Conservation (phyloP, 2,797 vertebrate genomes). For the Smutsia temminckii region DNA sequence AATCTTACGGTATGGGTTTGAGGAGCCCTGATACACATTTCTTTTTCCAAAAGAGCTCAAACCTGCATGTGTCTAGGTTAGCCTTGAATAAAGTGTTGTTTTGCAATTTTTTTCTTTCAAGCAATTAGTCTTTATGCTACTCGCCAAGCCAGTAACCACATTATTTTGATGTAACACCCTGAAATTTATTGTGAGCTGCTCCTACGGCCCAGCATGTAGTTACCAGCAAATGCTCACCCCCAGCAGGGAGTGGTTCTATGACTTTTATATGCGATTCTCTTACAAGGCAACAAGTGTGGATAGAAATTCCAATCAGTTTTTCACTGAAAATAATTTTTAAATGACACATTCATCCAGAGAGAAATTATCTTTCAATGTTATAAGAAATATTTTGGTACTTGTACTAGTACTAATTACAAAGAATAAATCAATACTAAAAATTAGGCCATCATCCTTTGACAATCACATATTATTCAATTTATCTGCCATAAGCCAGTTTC, state of each 20-base stretch:
- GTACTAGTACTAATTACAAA: neutral
- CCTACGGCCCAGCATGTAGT: neutral
- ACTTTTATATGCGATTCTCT: neutral
- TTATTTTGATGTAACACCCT: conserved; percentile 18
- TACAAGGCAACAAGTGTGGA: neutral
- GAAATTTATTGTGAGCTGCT: conserved; percentile 35
- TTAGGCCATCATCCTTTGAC: neutral
- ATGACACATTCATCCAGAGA: neutral
- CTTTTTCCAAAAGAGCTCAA: neutral
- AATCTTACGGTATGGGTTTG: neutral
- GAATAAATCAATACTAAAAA: conserved; percentile 36
- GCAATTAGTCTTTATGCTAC: neutral
- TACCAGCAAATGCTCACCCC: neutral
- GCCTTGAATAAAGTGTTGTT: neutral
- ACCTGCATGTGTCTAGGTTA: neutral
- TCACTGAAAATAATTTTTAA: conserved; percentile 18
- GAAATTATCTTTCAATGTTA: neutral
- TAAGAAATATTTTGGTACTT: conserved; percentile 31
- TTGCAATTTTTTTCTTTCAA: neutral
- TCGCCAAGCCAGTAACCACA: neutral
- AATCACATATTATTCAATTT: neutral
- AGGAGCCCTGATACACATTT: neutral
- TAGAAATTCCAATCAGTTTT: neutral
- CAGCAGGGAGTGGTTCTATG: neutral
- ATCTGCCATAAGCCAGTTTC: neutral